Conservation (phyloP, 2,888 invertebrate genomes). For the Agapetus fuscipes region DNA sequence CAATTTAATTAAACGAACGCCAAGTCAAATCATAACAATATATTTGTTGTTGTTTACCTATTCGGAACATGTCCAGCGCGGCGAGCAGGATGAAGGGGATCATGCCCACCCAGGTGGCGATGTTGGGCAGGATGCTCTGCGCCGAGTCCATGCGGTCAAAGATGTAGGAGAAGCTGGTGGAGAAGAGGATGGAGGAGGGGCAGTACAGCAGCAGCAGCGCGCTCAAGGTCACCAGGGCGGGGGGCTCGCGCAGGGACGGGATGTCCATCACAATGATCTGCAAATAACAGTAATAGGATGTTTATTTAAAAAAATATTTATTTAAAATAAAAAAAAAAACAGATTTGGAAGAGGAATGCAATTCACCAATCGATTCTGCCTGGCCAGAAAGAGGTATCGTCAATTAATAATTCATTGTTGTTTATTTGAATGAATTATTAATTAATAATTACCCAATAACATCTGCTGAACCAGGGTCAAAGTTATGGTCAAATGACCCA, state of each 20-base stretch:
- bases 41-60: no score
- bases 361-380: no score
- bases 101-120: slow-evolving; percentile 63
- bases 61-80: slow-evolving; percentile 59
- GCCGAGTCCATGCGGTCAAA: slow-evolving; percentile 79
- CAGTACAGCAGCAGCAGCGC: slow-evolving; percentile 59
- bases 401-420: no score
- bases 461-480: no score
- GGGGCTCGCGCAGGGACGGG: slow-evolving; percentile 57
- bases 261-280: slow-evolving; percentile 61
- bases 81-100: slow-evolving; percentile 67
- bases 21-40: no score
- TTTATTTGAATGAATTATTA: no score
- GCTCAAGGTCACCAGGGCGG: slow-evolving; percentile 59
- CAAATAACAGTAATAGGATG: slow-evolving; percentile 12
- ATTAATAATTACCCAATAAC: no score
- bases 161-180: slow-evolving; percentile 67
- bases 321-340: slow-evolving; percentile 2
- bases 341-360: slow-evolving; percentile 14
- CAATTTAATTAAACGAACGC: no score
- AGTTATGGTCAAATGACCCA: no score
- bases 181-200: slow-evolving; percentile 65
- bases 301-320: no score
- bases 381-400: no score
- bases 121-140: slow-evolving; percentile 68